Evolutionary conservation across 1,140 invertebrate species (phyloP).

Genomic region (Drosophila tristis): DNA sequence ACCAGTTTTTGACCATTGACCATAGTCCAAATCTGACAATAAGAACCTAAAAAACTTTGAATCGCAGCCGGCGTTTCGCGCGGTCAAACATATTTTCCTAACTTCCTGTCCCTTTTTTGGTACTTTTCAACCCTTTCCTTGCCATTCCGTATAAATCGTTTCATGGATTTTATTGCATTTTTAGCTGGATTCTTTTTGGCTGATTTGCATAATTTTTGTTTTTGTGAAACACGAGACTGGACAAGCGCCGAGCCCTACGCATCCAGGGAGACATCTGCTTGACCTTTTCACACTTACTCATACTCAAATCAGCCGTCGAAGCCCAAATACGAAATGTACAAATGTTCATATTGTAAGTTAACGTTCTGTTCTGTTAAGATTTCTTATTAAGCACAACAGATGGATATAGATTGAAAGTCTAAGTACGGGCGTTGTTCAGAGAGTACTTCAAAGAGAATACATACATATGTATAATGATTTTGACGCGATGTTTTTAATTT

Average conservation of each 20-base stretch:
- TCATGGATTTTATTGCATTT: conserved; percentile 52
- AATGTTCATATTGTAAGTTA: neutral
- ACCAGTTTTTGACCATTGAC: conserved; percentile 50
- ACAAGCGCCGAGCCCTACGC: conserved; percentile 15
- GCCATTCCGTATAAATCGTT: conserved; percentile 3
- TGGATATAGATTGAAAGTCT: no score
- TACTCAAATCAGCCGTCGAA: no score
- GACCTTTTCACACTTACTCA: neutral
- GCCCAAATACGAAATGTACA: no score
- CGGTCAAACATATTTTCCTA: conserved; percentile 41
- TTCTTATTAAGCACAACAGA: neutral
- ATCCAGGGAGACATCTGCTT: conserved; percentile 42
- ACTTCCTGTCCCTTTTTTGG: conserved; percentile 26
- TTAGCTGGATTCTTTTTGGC: conserved; percentile 34
- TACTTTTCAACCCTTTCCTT: conserved; percentile 52
- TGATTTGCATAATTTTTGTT: conserved; percentile 60
- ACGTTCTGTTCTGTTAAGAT: neutral
- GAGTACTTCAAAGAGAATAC: no score
- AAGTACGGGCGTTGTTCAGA: no score
- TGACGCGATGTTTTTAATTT: no score
- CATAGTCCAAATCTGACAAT: neutral
- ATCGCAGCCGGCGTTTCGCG: conserved; percentile 38
- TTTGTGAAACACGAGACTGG: conserved; percentile 47
- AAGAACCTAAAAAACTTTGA: neutral
- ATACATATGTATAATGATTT: no score